Evolutionary conservation across 37 sponge, comb jelly and placozoan genomes (phyloP).

Genomic region (Geodia barretti): DNA sequence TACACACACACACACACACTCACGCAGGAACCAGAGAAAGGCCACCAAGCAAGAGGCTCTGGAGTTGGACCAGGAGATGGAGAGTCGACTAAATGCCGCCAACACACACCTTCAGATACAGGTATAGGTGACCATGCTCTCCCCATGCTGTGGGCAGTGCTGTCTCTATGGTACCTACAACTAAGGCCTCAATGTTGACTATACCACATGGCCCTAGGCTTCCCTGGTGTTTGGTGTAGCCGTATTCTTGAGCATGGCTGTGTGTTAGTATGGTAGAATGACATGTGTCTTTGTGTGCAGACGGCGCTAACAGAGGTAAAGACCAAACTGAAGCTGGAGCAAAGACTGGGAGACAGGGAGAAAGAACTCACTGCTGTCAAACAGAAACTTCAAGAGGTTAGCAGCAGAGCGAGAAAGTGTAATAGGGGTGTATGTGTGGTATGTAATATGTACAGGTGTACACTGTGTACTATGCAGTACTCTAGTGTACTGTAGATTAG

Average conservation of each 20-base stretch:
- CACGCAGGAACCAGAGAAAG: slow-evolving; percentile 60
- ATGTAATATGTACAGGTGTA: too few species aligned
- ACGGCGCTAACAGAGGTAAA: slow-evolving; percentile 31
- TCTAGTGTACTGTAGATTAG: too few species aligned
- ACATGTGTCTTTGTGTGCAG: slow-evolving; percentile 11
- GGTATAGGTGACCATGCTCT: too few species aligned
- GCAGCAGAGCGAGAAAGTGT: too few species aligned
- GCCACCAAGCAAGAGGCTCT: slow-evolving; percentile 47
- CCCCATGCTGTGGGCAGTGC: too few species aligned
- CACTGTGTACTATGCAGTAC: too few species aligned
- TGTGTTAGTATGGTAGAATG: background rate
- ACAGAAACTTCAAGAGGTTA: slow-evolving; percentile 42
- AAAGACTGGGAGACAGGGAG: slow-evolving; percentile 42
- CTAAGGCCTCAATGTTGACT: too few species aligned
- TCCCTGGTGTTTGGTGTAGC: background rate
- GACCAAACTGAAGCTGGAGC: slow-evolving; percentile 24
- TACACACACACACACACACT: slow-evolving; percentile 34
- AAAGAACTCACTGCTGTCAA: slow-evolving; percentile 32
- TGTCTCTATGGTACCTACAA: too few species aligned
- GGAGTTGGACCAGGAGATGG: slow-evolving; percentile 55
- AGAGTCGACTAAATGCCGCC: slow-evolving; percentile 43
- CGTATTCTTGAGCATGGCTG: background rate
- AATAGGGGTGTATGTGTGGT: too few species aligned
- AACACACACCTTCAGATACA: slow-evolving; percentile 40
- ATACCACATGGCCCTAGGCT: too few species aligned